phyloP scores from a whole-genome alignment of 2,113 vertebrate genomes.

The Crotalus tigris region DNA sequence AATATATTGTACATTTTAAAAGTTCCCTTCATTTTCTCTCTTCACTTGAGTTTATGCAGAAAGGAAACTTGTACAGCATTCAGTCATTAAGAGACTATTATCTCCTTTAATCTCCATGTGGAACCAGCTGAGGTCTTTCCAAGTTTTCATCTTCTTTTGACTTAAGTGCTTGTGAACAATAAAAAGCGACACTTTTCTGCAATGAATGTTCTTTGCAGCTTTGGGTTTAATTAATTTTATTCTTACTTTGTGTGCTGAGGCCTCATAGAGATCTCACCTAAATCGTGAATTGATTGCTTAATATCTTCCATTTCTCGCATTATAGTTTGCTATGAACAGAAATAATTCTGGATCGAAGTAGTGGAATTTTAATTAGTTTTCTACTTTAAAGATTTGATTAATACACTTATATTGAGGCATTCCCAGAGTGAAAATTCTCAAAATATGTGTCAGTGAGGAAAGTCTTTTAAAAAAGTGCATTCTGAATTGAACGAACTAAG shows the following conservation, averaged over 20 bases:
- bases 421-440: background rate
- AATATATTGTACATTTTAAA: background rate
- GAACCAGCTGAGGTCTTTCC: background rate
- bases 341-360: too few species aligned
- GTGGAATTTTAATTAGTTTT: background rate
- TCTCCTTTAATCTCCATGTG: background rate
- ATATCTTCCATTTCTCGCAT: background rate
- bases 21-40: background rate
- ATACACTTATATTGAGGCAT: background rate
- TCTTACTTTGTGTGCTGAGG: slow-evolving; percentile 6
- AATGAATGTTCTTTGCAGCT: slow-evolving; percentile 20
- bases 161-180: background rate
- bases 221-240: slow-evolving; percentile 24
- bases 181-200: slow-evolving; percentile 9
- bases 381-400: background rate
- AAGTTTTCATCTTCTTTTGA: slow-evolving; percentile 1
- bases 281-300: background rate
- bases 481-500: background rate
- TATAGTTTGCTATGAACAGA: background rate
- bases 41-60: background rate
- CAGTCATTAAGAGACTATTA: slow-evolving; percentile 9
- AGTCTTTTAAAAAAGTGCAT: background rate
- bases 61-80: background rate
- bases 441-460: background rate
- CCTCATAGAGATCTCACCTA: background rate